Evolutionary conservation across 2,888 invertebrate genomes (phyloP).

Genomic region (Epirrita christyi): DNA sequence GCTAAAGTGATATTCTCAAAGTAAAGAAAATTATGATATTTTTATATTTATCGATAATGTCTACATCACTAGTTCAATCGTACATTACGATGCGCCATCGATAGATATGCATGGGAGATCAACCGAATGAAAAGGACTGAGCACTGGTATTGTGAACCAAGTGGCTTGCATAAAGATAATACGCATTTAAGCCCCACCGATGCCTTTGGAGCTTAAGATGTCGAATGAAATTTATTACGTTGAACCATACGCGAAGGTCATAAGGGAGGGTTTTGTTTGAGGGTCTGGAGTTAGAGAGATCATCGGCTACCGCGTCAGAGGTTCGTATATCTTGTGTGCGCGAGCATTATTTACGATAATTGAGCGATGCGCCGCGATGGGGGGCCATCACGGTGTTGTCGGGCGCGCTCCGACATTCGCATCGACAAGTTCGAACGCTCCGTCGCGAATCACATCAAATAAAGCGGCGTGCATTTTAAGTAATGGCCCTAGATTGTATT

Average conservation of each 20-base stretch:
- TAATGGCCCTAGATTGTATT: constrained; percentile 83
- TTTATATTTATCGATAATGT: constrained; percentile 45
- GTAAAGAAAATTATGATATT: too few relatives aligned
- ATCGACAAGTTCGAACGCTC: constrained; percentile 83
- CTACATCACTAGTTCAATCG: constrained; percentile 57
- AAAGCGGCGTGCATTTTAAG: constrained; percentile 84
- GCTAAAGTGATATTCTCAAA: too few relatives aligned
- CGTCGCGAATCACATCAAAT: constrained; percentile 84
- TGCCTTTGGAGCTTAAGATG: constrained; percentile 63
- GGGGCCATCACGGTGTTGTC: constrained; percentile 84
- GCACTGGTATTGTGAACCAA: constrained; percentile 80
- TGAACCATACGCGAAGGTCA: constrained; percentile 50
- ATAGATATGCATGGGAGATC: constrained; percentile 77
- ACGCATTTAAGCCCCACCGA: constrained; percentile 73
- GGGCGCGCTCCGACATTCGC: constrained; percentile 81
- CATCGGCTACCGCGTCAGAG: constrained; percentile 75
- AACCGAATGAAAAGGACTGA: constrained; percentile 70
- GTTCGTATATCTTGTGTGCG: constrained; percentile 83
- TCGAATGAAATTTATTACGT: constrained; percentile 45
- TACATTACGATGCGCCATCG: constrained; percentile 72
- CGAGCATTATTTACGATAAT: constrained; percentile 85
- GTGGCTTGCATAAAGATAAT: constrained; percentile 85
- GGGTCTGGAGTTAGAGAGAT: constrained; percentile 57
- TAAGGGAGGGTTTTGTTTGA: constrained; percentile 58
- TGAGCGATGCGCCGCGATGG: constrained; percentile 84